phyloP scores from a whole-genome alignment of 1,140 invertebrate species.

The Hermetia illucens region DNA sequence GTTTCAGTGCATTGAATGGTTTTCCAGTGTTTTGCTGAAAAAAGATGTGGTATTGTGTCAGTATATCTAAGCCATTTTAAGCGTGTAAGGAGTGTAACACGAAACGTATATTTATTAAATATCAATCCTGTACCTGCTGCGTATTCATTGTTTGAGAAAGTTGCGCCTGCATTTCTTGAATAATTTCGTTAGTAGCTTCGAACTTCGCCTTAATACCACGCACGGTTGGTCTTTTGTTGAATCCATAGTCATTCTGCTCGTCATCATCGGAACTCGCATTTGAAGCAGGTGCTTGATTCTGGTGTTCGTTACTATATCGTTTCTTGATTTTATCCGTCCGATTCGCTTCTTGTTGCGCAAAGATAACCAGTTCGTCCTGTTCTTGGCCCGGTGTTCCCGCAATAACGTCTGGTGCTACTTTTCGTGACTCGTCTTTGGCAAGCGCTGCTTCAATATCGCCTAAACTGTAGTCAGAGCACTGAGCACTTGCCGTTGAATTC shows the following conservation, averaged over 20 bases:
- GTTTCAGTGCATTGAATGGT: too few species aligned
- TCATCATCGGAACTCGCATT: constrained; percentile 47
- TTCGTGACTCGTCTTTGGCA: constrained; percentile 30
- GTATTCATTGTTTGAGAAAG: constrained; percentile 37
- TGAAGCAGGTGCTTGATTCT: constrained; percentile 30
- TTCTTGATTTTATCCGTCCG: constrained; percentile 67
- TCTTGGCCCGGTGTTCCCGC: constrained; percentile 50
- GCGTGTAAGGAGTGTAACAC: too few species aligned
- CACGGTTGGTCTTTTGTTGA: constrained; percentile 73
- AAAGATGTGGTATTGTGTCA: background rate
- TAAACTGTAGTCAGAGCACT: constrained; percentile 42
- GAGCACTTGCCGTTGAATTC: constrained; percentile 33
- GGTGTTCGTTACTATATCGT: constrained; percentile 42
- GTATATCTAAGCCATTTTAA: too few species aligned
- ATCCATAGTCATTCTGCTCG: constrained; percentile 78
- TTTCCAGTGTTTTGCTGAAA: too few species aligned
- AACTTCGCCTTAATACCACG: constrained; percentile 41
- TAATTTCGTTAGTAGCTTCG: constrained; percentile 53
- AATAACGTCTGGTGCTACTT: constrained; percentile 55
- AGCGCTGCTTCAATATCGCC: constrained; percentile 50
- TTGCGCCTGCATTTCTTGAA: constrained; percentile 65
- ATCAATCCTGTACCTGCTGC: background rate
- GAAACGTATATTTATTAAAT: too few species aligned
- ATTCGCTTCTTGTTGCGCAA: constrained; percentile 68
- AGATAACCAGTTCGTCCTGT: constrained; percentile 61